Base-by-base conservation (phyloP, 1,140 invertebrate genomes). In the Gyrodactylus bullatarudis region DNA sequence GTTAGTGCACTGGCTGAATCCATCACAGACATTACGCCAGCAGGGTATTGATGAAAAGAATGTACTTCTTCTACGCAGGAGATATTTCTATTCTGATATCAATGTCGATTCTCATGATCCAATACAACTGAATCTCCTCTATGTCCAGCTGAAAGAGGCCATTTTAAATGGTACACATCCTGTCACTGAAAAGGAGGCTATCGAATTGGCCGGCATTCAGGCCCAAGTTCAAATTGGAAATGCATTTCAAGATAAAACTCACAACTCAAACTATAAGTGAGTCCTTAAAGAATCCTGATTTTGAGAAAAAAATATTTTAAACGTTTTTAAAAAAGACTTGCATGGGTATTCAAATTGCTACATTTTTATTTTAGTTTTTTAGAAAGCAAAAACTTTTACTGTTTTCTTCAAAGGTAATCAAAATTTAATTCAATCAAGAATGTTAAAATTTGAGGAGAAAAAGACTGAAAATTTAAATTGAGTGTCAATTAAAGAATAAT, bases 61-160 rank as follows among this genome's bases (percentile, higher is more conserved):
- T 79, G 91, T 89, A 16, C 86, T 98, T 1, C 82, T 98, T 16
- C 83, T 99, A 26, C 84, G 90, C 71, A 83, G 95, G 74, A 94
- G 95, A 80, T 95, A 91, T 80, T 99, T 98, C 85, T 99, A 92
- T 82, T 96, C 91, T 0, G 95, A 99, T 83, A 89, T 93, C 77
- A 98, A 98, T 82, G 93, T 99, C 76, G 94, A 99, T 82, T 91
- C 91, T 19, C 83, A 91, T 72, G 95, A 99, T 84, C 95, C 95
- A 0, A 89, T 98, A 2, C 94, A 99, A 81, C 83, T 99, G 70
- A 95, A 94, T 80, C 82, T 99, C 76, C 84, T 99, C 0, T 99
- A 97, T 82, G 92, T 95, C 84, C 85, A 96, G 84, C 83, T 91
- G 0, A 83, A 93, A 75, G 92, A 98, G 82, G 92, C 91, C 68